Evolutionary conservation across 1,140 invertebrate species (phyloP), one percentile per base, ranked within the genome.

Genomic region (Copidosoma floridanum): DNA sequence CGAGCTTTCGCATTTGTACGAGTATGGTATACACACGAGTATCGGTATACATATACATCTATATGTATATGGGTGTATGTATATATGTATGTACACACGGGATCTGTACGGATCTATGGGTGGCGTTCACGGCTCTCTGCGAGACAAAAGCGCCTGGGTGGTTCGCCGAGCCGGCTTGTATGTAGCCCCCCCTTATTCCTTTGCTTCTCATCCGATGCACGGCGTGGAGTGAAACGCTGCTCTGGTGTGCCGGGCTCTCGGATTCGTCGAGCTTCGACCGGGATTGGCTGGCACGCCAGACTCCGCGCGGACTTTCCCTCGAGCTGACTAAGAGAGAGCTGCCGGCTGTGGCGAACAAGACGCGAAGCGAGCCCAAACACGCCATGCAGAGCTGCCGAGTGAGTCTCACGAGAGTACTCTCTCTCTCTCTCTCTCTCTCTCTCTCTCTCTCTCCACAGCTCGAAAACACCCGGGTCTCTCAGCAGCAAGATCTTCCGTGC

Each of bases 391-490:
- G 16, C 27, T 32, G 58, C 64, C 50, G 51, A 52, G n/a, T 14
- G 14, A 18, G 20, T 14, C 54, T 14, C 2, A n/a, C 50, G 37
- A 41, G 40, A 29, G 41, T 41, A 32, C 29, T 32, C 29, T 32
- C 29, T 47, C 16, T 29, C 46, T 63, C 61, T 44, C 52, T 44
- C 61, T 54, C 52, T 60, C 60, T 53, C 63, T 55, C 52, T 48
- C 21, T 14, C 29, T 54, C 60, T 41, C 35, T 16, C 8, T 20
- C 59, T 57, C 61, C 53, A 47, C 43, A 68, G 65, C 69, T 69
- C 70, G 76, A 78, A 78, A 76, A 78, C 71, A 76, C n/a, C n/a
- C n/a, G n/a, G n/a, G 74, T 78, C 75, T 78, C 76, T 79, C 76
- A 76, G 70, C 77, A 70, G 72, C 73, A 68, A 80, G 78, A 80